These are phyloP conservation scores for Oceanodroma tethys DNA, from an alignment of 2,113 vertebrate species.

Conservation along the genomic window DNA sequence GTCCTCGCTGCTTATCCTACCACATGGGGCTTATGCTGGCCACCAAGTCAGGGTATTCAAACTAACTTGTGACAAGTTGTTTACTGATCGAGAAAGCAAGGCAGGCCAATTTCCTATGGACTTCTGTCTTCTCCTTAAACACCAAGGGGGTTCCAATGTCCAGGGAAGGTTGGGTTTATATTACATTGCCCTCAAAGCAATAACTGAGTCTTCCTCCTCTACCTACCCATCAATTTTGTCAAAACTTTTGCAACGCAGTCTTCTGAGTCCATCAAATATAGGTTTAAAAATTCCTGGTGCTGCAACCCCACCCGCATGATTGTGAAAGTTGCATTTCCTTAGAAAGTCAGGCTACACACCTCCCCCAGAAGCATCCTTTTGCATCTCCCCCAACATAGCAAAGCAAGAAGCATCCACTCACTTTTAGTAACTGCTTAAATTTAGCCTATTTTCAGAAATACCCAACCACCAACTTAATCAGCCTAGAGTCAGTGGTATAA, in stretches of 20 bases:
- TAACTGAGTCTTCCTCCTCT: not conserved
- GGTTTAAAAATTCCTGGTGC: not conserved
- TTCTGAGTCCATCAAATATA: not conserved
- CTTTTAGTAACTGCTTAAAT: not conserved
- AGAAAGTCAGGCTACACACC: not conserved
- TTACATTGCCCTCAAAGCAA: not conserved
- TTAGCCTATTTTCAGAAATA: not conserved
- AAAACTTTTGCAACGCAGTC: not conserved
- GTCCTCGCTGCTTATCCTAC: not conserved
- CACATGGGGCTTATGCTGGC: not conserved
- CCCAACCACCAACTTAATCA: not conserved
- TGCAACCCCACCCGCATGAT: not conserved
- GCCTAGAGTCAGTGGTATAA: not conserved
- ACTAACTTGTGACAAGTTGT: not conserved
- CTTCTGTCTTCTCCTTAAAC: not conserved
- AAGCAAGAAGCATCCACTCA: not conserved
- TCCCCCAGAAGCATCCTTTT: not conserved
- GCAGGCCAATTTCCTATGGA: not conserved
- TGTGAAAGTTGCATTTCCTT: not conserved
- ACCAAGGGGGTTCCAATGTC: not conserved
- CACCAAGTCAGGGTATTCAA: not conserved
- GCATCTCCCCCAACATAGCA: not conserved
- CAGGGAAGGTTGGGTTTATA: not conserved
- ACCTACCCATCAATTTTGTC: not conserved
- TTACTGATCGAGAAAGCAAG: not conserved